Base-by-base conservation (phyloP, 2,797 vertebrate species). In the Sebastes itinus region DNA sequence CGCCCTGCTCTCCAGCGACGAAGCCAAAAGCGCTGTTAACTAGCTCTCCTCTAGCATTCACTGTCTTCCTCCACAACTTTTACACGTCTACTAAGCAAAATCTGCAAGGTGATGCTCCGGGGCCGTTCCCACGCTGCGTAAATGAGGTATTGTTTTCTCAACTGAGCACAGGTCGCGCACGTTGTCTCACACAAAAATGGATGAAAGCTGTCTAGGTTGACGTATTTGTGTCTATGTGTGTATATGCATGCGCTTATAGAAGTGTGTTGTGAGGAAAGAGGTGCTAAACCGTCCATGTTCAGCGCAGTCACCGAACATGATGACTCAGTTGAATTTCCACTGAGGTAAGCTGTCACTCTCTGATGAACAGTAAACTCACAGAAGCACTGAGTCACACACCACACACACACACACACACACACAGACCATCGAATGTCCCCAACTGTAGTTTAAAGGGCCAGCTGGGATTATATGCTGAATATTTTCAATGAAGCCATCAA, bases 311-410 rank as follows among this genome's bases (percentile, higher is more conserved):
- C 85, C 72, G 52, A 91, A 88, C 84, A 84, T 86, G 88, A 92
- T 95, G 94, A 95, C 90, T 95, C 94, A 92, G 80, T 88, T 79
- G 66, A 87, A 87, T 95, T 95, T 95, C 94, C 94, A 94, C 88
- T 90, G 88, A 92, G 86, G 88, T 92, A 84, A 90, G 82, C 83
- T 86, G 89, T 91, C 90, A 84, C 68, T 88, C 82, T 88, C 67
- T 79, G 82, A 77, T 92, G 85, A 87, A 64, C 89, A 87, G 75
- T 74, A 75, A 86, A 86, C 78, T 81, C 80, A 72, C 71, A 88
- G 71, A 89, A 84, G 77, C 84, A 78, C 65, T 87, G 86, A 92
- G 82, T 86, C 86, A 85, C 54, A 69, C 72, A 20, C 52, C 68
- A 14, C 13, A 52, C 67, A 38, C 25, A n/a, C 20, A 32, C 58